Evolutionary conservation across 2,888 invertebrate genomes (phyloP), one percentile per base, ranked within the genome.

Genomic region (Abscondita cerata): DNA sequence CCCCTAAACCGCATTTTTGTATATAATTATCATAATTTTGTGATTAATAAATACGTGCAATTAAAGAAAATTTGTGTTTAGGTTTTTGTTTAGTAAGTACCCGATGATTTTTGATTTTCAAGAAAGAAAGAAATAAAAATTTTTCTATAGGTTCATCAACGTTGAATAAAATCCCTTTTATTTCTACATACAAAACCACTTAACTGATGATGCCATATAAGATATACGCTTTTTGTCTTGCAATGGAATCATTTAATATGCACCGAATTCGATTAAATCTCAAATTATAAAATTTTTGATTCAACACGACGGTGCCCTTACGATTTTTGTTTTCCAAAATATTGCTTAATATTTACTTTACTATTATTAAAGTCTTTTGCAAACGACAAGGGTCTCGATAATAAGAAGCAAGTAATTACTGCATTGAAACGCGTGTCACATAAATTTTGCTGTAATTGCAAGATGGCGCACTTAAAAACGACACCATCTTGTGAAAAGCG

Each of bases 21-120:
- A 77, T 77, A 74, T 73, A 72, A 76, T 76, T 76, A 76, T 73
- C 77, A 78, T 78, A 78, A 77, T 78, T 78, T 77, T 72, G 73
- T 73, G 73, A 76, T 74, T 74, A 69, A 75, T 69, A 55, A n/a
- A n/a, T 25, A 25, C 6, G 4, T 25, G 25, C 25, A 25, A 25
- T 25, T 25, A 25, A 25, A 25, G 4, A 25, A 25, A 25, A 25
- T 4, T 4, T 25, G 6, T 25, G 2, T 25, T 25, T 25, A 25
- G 25, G n/a, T 25, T 4, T 25, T 2, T 25, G 25, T 25, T 4
- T 25, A 25, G 25, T 25, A 4, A 2, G 25, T 25, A 25, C 46
- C 48, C 12, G 9, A 48, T 11, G 4, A 5, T 31, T 48, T 48
- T 19, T 48, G 20, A 11, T 48, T 4, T 12, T 20, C 18, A 25